phyloP scores from a whole-genome alignment of 2,113 vertebrate genomes.

The Notothenia rossii region DNA sequence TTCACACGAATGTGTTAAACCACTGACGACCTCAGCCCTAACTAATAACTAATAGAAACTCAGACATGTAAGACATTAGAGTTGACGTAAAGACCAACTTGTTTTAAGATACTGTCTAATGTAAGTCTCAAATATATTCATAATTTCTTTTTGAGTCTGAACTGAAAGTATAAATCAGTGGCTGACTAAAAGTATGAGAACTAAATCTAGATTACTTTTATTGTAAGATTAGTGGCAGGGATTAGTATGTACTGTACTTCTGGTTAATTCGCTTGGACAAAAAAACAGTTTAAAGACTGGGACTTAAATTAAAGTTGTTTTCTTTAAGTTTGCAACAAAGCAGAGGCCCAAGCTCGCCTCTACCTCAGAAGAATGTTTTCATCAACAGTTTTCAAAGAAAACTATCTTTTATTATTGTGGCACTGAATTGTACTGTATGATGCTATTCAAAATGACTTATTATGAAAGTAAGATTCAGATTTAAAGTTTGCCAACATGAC shows the following conservation, averaged over 20 bases:
- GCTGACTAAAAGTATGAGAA: not conserved
- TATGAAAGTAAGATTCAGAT: not conserved
- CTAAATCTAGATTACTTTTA: not conserved
- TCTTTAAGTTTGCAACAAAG: not conserved
- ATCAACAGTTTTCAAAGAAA: too few species aligned
- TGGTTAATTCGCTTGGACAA: not conserved
- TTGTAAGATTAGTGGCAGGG: not conserved
- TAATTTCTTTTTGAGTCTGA: not conserved
- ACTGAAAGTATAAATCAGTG: not conserved
- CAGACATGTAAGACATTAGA: not conserved
- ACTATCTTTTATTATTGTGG: too few species aligned
- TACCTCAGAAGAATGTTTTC: too few species aligned
- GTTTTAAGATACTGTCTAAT: too few species aligned
- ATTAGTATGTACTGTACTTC: not conserved
- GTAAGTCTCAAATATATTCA: not conserved
- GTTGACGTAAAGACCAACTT: not conserved
- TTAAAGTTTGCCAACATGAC: not conserved
- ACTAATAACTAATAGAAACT: not conserved
- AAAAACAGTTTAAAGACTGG: too few species aligned
- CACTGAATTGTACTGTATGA: too few species aligned
- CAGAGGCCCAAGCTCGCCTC: not conserved
- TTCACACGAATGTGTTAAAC: not conserved
- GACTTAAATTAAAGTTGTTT: not conserved
- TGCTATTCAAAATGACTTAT: too few species aligned
- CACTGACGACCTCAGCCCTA: not conserved